Evolutionary conservation across 2,888 invertebrate genomes (phyloP).

Genomic region (Dasypogon diadema): DNA sequence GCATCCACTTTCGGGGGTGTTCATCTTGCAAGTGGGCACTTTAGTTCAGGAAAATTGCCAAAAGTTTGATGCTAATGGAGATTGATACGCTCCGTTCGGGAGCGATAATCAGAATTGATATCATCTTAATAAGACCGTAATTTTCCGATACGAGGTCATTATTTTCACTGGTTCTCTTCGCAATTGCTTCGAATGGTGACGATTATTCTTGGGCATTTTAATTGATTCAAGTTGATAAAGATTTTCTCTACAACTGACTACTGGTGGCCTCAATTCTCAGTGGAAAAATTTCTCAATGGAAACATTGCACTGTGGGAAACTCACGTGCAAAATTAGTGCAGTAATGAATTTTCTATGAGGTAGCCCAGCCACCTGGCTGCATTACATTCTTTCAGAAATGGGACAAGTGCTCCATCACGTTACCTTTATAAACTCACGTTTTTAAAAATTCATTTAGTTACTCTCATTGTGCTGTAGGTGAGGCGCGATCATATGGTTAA

Average conservation of each 20-base stretch:
- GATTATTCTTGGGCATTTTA: neutral
- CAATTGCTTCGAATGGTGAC: neutral
- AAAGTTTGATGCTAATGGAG: constrained; percentile 41
- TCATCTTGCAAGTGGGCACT: constrained; percentile 2
- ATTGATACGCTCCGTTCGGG: constrained; percentile 22
- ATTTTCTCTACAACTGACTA: neutral
- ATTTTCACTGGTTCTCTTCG: neutral
- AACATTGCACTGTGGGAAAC: no score
- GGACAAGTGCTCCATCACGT: no score
- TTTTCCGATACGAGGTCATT: neutral
- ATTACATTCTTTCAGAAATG: no score
- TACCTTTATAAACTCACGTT: neutral
- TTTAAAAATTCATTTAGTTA: no score
- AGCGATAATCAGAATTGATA: constrained; percentile 39
- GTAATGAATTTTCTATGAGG: no score
- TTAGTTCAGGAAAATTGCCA: constrained; percentile 19
- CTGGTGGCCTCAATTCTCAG: neutral
- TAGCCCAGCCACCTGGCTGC: no score
- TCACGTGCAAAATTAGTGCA: no score
- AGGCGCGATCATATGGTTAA: no score
- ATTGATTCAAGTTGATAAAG: neutral
- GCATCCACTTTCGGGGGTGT: neutral
- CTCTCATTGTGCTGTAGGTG: no score
- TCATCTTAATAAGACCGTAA: neutral
- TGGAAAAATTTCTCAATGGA: no score